Base-by-base conservation (phyloP, 2,888 invertebrate genomes). In the Hirtodrosophila histrioides region DNA sequence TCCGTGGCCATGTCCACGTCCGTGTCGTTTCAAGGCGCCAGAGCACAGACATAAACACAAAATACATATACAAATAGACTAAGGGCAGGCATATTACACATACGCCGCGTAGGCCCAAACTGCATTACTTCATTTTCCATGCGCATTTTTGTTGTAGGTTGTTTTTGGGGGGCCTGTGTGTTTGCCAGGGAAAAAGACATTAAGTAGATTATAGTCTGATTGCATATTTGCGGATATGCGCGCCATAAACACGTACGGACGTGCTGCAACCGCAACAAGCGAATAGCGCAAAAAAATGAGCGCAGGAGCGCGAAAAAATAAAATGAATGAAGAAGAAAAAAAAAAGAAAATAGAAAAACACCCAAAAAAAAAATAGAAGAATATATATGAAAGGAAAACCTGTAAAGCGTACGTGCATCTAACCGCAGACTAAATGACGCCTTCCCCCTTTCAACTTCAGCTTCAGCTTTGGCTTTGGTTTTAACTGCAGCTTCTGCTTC, bases 221-320 rank as follows among this genome's bases (percentile, higher is more conserved):
- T 84, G 83, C 83, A 88, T 84, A 84, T 84, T 84, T 84, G 88
- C 87, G 83, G 88, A 84, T 84, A 84, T 84, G 88, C 88, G 83
- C 88, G 60, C 88, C 83, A 84, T 84, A 83, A 83, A 83, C 88
- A 83, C 82, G 87, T 83, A 88, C 87, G 81, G 87, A 83, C 82
- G 88, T 83, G 88, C 87, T 76, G 87, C 87, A 86, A 83, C 85
- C 84, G 88, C 88, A 83, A 84, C 86, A 88, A 69, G 64, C 57
- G 54, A 31, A 31, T 31, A 9, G 7, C 55, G 62, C 66, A 43
- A 65, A 17, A 17, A 46, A 63, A 67, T 78, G 63, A 17, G 76
- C 77, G 62, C 76, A 79, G 63, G 56, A 76, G 35, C 58, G 55
- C 66, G 66, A 37, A 71, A 51, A 68, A 55, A 50, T 17, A 17